Conservation (phyloP, 2,888 invertebrate species). For the Cheilosia vulpina region DNA sequence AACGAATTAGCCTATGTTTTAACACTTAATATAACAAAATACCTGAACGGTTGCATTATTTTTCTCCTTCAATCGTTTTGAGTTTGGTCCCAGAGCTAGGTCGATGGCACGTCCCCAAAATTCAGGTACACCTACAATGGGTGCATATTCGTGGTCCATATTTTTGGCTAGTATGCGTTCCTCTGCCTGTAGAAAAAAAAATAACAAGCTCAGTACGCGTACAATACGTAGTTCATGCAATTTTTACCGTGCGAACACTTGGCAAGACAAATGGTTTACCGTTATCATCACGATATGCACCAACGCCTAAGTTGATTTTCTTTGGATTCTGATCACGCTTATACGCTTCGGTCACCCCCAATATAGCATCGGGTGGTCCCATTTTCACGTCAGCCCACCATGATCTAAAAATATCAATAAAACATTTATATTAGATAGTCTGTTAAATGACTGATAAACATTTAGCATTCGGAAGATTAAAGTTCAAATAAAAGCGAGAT, state of each 20-base stretch:
- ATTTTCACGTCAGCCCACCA: constrained; percentile 96
- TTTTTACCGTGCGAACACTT: constrained; percentile 89
- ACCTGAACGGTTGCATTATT: constrained; percentile 90
- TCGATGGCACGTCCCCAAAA: constrained; percentile 93
- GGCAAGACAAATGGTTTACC: constrained; percentile 98
- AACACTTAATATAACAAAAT: constrained; percentile 9
- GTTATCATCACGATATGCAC: constrained; percentile 98
- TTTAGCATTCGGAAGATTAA: background rate
- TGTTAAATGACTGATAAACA: background rate
- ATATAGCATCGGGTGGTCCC: constrained; percentile 99
- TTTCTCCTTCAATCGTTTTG: constrained; percentile 87
- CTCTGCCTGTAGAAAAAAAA: constrained; percentile 88
- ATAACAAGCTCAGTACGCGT: background rate
- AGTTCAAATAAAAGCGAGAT: constrained; percentile 13
- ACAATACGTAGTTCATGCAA: background rate
- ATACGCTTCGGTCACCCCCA: constrained; percentile 98
- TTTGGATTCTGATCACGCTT: constrained; percentile 95
- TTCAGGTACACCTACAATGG: constrained; percentile 93
- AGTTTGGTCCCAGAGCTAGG: constrained; percentile 94
- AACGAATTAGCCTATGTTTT: no score
- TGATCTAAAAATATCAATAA: constrained; percentile 85
- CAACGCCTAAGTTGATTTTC: constrained; percentile 98
- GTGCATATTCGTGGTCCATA: constrained; percentile 97
- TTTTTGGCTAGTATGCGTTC: constrained; percentile 87
- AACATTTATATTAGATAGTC: background rate